Percentiles rank a stretch among this genome's conserved stretches.
Conservation (phyloP, 2,113 vertebrate species). For the Melierax canorus region DNA sequence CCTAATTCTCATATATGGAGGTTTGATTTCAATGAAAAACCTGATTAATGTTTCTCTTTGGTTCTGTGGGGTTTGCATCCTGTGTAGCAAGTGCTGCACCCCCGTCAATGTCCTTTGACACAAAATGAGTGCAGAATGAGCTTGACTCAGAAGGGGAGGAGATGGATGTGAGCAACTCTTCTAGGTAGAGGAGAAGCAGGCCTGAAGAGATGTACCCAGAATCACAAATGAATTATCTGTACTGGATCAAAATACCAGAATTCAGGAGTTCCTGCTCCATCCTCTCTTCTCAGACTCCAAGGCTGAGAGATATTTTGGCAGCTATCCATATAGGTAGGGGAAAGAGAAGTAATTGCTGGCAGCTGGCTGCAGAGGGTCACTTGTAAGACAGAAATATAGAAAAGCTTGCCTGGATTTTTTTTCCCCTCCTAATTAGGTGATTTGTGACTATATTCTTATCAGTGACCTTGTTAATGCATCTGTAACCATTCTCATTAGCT, state of each 20-base stretch:
- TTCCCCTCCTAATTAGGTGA: slow-evolving; percentile 26
- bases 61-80: neutral
- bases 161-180: neutral
- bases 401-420: neutral
- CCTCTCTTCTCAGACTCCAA: neutral
- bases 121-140: neutral
- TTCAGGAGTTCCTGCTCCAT: neutral
- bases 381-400: neutral
- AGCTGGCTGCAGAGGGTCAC: neutral
- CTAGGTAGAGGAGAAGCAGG: neutral
- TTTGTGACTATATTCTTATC: slow-evolving; percentile 50
- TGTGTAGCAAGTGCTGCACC: fast-evolving
- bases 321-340: neutral
- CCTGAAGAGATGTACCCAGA: neutral
- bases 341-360: neutral
- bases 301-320: neutral
- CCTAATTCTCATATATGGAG: neutral
- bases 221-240: fast-evolving
- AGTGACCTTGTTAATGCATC: slow-evolving; percentile 45
- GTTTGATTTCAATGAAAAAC: neutral
- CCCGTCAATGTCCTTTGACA: neutral
- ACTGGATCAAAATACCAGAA: neutral
- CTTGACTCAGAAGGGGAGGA: fast-evolving
- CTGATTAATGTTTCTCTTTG: fast-evolving
- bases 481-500: slow-evolving; percentile 48